A percentile compares a stretch with the other conserved stretches of the same genome.
Evolutionary conservation across 2,888 invertebrate species (phyloP).

Genomic region (Scrobipalpa atriplicella): DNA sequence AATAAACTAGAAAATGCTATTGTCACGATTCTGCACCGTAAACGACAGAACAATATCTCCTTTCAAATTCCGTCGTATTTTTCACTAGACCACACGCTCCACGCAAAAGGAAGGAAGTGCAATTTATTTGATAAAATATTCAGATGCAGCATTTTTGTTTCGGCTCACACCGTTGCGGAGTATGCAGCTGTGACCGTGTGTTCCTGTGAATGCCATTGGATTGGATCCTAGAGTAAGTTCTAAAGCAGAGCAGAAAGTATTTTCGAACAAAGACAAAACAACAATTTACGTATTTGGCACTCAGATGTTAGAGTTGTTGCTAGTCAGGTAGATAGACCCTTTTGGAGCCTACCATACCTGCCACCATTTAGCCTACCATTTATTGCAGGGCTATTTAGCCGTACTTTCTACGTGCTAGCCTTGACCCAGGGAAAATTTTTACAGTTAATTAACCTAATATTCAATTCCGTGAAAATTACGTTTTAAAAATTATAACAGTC

Average conservation of each 20-base stretch:
- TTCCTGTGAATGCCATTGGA: constrained; percentile 30
- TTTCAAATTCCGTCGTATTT: constrained; percentile 22
- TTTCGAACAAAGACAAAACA: too few relatives aligned
- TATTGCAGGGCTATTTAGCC: too few relatives aligned
- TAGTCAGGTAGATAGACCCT: too few relatives aligned
- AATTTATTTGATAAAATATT: constrained; percentile 66
- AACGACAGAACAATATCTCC: constrained; percentile 19
- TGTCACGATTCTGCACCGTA: constrained; percentile 5
- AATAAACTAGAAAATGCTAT: background rate
- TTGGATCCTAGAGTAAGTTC: constrained; percentile 12
- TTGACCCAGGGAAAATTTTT: too few relatives aligned
- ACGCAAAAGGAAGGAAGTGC: constrained; percentile 53
- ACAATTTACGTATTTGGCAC: too few relatives aligned
- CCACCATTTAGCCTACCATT: too few relatives aligned
- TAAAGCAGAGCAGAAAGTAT: background rate
- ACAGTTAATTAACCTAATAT: too few relatives aligned
- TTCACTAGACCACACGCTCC: constrained; percentile 13
- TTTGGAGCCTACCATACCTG: too few relatives aligned
- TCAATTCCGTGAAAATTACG: too few relatives aligned
- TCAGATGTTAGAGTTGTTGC: too few relatives aligned
- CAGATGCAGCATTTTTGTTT: constrained; percentile 56
- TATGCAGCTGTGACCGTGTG: constrained; percentile 38
- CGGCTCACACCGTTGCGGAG: constrained; percentile 41
- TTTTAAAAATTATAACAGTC: too few relatives aligned
- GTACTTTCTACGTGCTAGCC: too few relatives aligned